Percentiles rank a stretch among this genome's conserved stretches.
phyloP scores from a whole-genome alignment of 2,888 invertebrate species.

The Lasioglossum zephyrum region DNA sequence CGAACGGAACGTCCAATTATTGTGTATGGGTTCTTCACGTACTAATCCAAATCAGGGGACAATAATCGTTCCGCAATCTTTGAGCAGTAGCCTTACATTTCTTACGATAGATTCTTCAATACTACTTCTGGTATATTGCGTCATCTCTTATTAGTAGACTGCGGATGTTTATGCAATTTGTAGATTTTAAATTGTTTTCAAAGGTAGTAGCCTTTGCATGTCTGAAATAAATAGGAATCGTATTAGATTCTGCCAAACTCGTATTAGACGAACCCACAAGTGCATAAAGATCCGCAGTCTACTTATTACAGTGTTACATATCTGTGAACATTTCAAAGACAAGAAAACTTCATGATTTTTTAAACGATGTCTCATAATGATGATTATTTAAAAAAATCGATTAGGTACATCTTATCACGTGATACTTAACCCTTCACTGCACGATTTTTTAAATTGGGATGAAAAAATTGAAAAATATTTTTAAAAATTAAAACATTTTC shows the following conservation, averaged over 20 bases:
- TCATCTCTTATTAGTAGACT: neutral
- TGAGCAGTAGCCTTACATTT: neutral
- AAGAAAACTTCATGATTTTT: neutral
- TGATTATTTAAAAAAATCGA: neutral
- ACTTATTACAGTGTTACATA: no score
- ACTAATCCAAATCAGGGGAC: neutral
- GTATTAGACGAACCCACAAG: no score
- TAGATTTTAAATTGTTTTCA: no score
- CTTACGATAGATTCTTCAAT: neutral
- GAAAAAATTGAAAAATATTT: no score
- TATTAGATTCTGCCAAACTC: no score
- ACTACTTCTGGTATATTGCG: neutral
- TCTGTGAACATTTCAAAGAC: no score
- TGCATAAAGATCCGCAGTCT: no score
- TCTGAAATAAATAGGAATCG: no score
- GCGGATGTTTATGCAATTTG: no score
- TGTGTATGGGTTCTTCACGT: neutral
- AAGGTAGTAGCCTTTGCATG: no score
- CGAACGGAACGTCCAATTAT: slow-evolving; percentile 10
- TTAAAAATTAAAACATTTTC: no score
- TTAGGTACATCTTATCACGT: neutral
- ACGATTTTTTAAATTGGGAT: no score
- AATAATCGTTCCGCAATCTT: neutral
- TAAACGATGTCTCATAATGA: neutral
- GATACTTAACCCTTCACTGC: neutral